Percentiles rank a stretch among this genome's conserved stretches.
phyloP scores from a whole-genome alignment of 2,113 vertebrate genomes.

The Coptodon bakossiorum region DNA sequence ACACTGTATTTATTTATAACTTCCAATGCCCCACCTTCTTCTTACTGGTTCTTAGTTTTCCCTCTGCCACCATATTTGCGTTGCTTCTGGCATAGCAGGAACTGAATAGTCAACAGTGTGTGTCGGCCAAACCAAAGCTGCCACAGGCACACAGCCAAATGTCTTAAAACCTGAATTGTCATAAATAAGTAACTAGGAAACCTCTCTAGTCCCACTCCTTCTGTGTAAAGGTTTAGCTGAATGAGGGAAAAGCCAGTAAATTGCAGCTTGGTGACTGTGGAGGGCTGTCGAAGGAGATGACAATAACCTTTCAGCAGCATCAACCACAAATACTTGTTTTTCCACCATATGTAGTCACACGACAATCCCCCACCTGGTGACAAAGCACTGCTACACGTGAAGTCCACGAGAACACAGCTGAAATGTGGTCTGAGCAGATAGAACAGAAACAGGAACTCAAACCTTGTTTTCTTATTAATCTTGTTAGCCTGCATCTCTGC shows the following conservation, averaged over 20 bases:
- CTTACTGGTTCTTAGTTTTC: background rate
- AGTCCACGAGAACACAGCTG: background rate
- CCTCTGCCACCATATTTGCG: background rate
- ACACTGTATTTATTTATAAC: background rate
- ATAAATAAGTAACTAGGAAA: background rate
- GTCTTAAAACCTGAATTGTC: background rate
- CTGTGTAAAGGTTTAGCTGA: background rate
- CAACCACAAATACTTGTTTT: background rate
- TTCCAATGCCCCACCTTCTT: background rate
- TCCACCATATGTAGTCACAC: background rate
- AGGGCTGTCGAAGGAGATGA: constrained; percentile 19
- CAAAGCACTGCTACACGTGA: background rate
- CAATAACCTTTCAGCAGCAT: background rate
- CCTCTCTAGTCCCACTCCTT: background rate
- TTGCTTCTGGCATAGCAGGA: background rate
- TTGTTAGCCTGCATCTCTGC: background rate
- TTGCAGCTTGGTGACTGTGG: constrained; percentile 4
- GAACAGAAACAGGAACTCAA: background rate
- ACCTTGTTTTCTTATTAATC: background rate
- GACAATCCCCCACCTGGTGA: background rate
- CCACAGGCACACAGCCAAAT: background rate
- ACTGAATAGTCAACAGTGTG: background rate
- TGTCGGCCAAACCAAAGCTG: background rate
- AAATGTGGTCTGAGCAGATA: background rate
- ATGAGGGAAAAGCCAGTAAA: background rate